phyloP scores from a whole-genome alignment of 2,797 vertebrate genomes.

The Leptatherina wallacei region DNA sequence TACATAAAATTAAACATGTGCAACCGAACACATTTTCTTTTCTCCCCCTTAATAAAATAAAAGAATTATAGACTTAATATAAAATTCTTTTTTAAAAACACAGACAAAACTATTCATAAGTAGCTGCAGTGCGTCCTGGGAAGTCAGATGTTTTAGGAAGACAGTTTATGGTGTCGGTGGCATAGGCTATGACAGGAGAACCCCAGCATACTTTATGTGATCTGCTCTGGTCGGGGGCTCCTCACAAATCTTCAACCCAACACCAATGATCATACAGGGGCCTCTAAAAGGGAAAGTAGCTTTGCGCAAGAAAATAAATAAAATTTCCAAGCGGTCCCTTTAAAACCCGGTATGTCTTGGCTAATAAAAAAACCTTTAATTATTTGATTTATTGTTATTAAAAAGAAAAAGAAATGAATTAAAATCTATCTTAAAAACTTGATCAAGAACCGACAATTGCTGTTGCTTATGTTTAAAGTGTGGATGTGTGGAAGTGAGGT shows the following conservation, averaged over 20 bases:
- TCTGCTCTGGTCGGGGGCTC: constrained; percentile 60
- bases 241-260: constrained; percentile 78
- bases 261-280: constrained; percentile 74
- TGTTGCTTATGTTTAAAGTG: constrained; percentile 8
- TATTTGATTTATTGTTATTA: constrained; percentile 59
- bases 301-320: constrained; percentile 74
- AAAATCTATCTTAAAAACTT: constrained; percentile 28
- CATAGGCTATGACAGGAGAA: constrained; percentile 56
- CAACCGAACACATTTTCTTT: constrained; percentile 28
- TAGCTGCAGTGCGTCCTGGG: constrained; percentile 33
- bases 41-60: neutral
- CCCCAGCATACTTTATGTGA: constrained; percentile 64
- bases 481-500: neutral
- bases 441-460: constrained; percentile 18
- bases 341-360: constrained; percentile 44
- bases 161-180: constrained; percentile 67
- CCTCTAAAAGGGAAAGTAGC: constrained; percentile 70
- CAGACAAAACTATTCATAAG: constrained; percentile 17
- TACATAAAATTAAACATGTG: constrained; percentile 60
- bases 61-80: neutral
- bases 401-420: constrained; percentile 3
- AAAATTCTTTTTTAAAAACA: neutral
- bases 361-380: constrained; percentile 75
- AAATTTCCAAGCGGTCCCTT: constrained; percentile 57
- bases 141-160: constrained; percentile 53